Conservation (phyloP, 2,113 vertebrate species). For the Ardeotis arabs region DNA sequence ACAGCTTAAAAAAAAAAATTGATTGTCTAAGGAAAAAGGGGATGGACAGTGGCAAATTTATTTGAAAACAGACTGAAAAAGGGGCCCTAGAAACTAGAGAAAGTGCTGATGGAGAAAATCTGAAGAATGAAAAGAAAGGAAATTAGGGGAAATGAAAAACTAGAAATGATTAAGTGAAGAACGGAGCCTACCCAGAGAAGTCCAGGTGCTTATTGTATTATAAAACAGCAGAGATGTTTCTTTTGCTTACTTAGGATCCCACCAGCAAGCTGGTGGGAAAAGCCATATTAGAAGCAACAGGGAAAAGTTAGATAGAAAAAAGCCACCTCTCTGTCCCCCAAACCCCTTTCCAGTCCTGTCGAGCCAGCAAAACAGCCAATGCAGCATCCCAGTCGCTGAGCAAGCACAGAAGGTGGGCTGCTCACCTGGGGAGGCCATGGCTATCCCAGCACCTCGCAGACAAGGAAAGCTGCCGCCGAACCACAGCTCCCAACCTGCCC, state of each 20-base stretch:
- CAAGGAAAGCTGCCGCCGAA: neutral
- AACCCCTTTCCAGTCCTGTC: neutral
- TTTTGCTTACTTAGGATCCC: neutral
- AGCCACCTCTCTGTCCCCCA: neutral
- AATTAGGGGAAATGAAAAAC: neutral
- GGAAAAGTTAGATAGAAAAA: neutral
- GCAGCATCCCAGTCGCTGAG: neutral
- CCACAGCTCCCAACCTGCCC: neutral
- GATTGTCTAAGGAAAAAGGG: neutral
- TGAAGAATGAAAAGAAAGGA: neutral
- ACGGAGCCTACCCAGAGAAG: neutral
- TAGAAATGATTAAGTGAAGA: neutral
- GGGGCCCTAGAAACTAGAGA: neutral
- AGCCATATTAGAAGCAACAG: neutral
- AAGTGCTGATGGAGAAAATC: neutral
- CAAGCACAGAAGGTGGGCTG: fast-evolving
- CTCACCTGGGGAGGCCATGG: no score
- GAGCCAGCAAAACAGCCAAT: neutral
- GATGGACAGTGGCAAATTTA: neutral
- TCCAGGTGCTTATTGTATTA: neutral
- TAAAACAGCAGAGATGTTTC: neutral
- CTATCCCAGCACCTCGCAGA: neutral
- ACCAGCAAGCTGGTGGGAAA: neutral
- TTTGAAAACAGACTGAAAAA: conserved; percentile 2
- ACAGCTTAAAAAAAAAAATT: neutral